phyloP scores from a whole-genome alignment of 2,113 vertebrate species.

The Paramormyrops kingsleyae region DNA sequence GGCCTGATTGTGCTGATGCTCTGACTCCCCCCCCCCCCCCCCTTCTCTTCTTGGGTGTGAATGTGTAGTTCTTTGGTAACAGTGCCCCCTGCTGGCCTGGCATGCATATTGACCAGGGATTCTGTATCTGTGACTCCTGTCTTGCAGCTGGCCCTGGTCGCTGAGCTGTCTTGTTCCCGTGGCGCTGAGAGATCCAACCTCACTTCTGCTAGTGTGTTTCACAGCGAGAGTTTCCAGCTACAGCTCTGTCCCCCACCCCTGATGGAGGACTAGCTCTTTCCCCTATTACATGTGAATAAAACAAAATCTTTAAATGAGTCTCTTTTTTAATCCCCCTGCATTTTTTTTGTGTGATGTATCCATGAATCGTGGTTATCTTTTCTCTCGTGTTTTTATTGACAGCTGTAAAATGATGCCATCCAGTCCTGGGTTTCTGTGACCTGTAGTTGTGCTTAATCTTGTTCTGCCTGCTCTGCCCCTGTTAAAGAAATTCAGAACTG shows the following conservation, averaged over 20 bases:
- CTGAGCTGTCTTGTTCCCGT: conserved; percentile 68
- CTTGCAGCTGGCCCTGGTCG: conserved; percentile 79
- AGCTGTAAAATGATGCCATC: background rate
- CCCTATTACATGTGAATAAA: conserved; percentile 12
- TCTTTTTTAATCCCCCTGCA: background rate
- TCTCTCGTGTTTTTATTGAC: background rate
- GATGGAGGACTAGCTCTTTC: conserved; percentile 66
- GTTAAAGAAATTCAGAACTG: background rate
- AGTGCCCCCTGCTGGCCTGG: background rate
- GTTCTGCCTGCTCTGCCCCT: background rate
- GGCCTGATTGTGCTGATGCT: background rate
- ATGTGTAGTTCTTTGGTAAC: background rate
- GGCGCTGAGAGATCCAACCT: conserved; percentile 61
- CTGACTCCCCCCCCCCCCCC: background rate
- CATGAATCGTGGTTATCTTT: background rate
- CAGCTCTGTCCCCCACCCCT: conserved; percentile 78
- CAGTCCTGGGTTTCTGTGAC: background rate
- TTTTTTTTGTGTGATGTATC: background rate
- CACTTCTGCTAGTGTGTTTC: conserved; percentile 67
- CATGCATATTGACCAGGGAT: background rate
- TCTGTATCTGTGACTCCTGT: conserved; percentile 17
- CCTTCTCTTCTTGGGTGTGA: background rate
- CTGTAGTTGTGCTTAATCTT: background rate
- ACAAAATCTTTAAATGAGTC: background rate
- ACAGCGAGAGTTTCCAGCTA: conserved; percentile 80